phyloP scores from a whole-genome alignment of 2,888 invertebrate species.

The Hirtodrosophila alboralis region DNA sequence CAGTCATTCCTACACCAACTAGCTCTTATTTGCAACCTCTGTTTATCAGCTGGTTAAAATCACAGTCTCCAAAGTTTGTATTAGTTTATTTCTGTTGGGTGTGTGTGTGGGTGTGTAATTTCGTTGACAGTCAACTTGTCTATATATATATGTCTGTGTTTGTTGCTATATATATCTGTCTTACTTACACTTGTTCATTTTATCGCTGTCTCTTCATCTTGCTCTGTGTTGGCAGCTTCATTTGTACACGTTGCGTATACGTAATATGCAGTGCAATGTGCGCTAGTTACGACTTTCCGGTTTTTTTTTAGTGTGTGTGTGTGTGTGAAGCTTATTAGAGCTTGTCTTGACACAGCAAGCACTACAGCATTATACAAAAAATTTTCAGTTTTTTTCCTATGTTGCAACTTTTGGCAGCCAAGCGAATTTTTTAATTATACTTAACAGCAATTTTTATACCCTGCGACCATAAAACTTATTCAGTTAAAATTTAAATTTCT shows the following conservation, averaged over 20 bases:
- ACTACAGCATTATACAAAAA: conserved; percentile 52
- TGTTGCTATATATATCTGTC: conserved; percentile 19
- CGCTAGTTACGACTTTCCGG: conserved; percentile 34
- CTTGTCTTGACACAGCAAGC: conserved; percentile 52
- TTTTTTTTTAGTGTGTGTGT: conserved; percentile 19
- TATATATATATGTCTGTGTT: conserved; percentile 34
- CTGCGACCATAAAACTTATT: conserved; percentile 13
- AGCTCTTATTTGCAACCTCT: conserved; percentile 19
- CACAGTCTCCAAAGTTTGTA: conserved; percentile 56
- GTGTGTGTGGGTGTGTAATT: conserved; percentile 1
- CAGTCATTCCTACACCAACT: background rate
- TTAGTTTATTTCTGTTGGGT: conserved; percentile 35
- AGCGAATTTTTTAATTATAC: conserved; percentile 62
- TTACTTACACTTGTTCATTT: conserved; percentile 42
- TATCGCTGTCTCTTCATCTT: conserved; percentile 38
- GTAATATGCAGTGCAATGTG: conserved; percentile 51
- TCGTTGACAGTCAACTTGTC: conserved; percentile 44
- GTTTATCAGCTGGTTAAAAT: conserved; percentile 67
- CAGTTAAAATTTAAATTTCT: no score
- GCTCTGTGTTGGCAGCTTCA: conserved; percentile 54
- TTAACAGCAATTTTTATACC: conserved; percentile 39
- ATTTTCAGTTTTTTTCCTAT: conserved; percentile 29
- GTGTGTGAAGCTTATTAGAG: conserved; percentile 54
- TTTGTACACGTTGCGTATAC: conserved; percentile 70
- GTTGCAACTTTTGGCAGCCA: conserved; percentile 41